Evolutionary conservation across 2,888 invertebrate genomes (phyloP), one percentile per base, ranked within the genome.

Genomic region (Carpatolechia fugitivella): DNA sequence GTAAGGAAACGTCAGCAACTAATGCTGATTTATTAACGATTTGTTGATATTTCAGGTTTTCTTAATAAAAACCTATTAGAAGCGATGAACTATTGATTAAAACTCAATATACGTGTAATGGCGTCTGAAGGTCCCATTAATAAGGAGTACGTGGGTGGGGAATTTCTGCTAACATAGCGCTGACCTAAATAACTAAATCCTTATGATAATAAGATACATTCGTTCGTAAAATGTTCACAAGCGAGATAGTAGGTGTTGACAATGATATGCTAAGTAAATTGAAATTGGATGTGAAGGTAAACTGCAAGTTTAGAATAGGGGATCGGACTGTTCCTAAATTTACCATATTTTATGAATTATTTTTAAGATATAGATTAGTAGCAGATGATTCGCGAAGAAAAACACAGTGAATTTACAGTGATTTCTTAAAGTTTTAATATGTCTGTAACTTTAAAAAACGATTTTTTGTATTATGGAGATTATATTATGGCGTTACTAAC

Each of bases 121-220:
- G 60, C 54, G 7, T 46, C 53, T 59, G 68, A 78, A 76, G 76
- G 74, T 73, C 62, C 58, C 56, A 59, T 71, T 55, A 62, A 74
- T 77, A 78, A 69, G 72, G 74, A 69, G 60, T 33, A 59, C 58
- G 79, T 80, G 72, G 81, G 81, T 70, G 75, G 65, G 56, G 59
- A 65, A 69, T 74, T 70, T 65, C 70, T 71, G 68, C 64, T 64
- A 68, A 73, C 68, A 68, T 69, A 64, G 61, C 60, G 63, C 66
- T 74, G 79, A 78, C 84, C 80, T 72, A 72, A 82, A 82, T 82
- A 69, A 65, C 79, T 78, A 78, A 72, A 80, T 60, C 58, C 56
- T 46, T 70, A 80, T 80, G 79, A 60, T 70, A 80, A 79, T 80
- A 14, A 29, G 36, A 36, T 36, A 36, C 35, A n/a, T 49, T 49